Percentiles rank a stretch among this genome's conserved stretches.
Conservation (phyloP, 2,113 vertebrate species). For the Heterocephalus glaber region DNA sequence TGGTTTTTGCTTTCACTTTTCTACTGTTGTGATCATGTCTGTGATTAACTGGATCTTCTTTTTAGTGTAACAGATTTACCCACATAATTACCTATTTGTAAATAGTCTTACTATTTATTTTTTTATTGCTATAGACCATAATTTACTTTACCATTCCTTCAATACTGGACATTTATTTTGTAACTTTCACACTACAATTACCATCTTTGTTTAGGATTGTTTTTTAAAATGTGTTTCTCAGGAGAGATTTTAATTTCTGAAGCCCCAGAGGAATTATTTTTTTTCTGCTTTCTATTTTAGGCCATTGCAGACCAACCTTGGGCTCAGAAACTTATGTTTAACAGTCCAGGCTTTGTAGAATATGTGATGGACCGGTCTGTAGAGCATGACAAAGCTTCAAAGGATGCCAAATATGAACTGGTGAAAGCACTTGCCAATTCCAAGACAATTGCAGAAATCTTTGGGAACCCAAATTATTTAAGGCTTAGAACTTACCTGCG, state of each 20-base stretch:
- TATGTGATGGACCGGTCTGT: constrained; percentile 94
- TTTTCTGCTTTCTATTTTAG: constrained; percentile 81
- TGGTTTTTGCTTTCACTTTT: constrained; percentile 22
- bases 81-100: not conserved
- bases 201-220: not conserved
- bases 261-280: constrained; percentile 29
- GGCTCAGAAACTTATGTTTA: constrained; percentile 95
- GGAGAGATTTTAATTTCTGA: not conserved
- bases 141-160: not conserved
- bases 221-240: not conserved
- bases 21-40: not conserved
- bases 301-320: constrained; percentile 93
- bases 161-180: not conserved
- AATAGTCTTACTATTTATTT: constrained; percentile 19
- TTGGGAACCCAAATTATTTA: constrained; percentile 93
- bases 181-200: constrained; percentile 16
- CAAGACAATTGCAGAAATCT: constrained; percentile 88
- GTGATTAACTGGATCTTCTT: not conserved
- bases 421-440: constrained; percentile 92
- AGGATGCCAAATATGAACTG: constrained; percentile 96
- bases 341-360: constrained; percentile 94
- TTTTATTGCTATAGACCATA: constrained; percentile 24
- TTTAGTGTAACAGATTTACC: not conserved
- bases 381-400: constrained; percentile 92
- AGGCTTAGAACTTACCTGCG: constrained; percentile 92